Percentiles rank a stretch among this genome's conserved stretches.
These are phyloP conservation scores for Drosophila fuyamai DNA, from an alignment of 1,140 invertebrate genomes.

Conservation along the genomic window DNA sequence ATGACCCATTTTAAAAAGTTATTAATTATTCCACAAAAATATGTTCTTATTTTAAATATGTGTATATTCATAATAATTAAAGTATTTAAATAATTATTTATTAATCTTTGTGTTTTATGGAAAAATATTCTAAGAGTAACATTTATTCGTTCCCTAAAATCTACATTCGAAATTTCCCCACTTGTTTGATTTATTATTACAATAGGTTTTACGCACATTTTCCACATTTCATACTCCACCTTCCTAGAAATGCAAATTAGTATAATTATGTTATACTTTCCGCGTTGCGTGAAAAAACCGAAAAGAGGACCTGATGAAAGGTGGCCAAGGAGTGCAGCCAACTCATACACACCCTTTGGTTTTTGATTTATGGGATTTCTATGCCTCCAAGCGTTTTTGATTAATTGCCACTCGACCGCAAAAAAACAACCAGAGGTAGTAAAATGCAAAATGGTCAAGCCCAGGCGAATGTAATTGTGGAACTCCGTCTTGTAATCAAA, in stretches of 20 bases:
- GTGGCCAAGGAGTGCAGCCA: constrained; percentile 40
- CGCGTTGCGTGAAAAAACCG: constrained; percentile 20
- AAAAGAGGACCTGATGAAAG: constrained; percentile 44
- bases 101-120: background rate
- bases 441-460: constrained; percentile 46
- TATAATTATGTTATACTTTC: constrained; percentile 70
- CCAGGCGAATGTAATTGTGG: constrained; percentile 33
- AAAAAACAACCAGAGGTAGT: constrained; percentile 19
- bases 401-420: constrained; percentile 55
- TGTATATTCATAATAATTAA: too few relatives aligned
- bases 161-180: constrained; percentile 11
- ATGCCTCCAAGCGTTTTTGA: constrained; percentile 57
- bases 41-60: too few relatives aligned
- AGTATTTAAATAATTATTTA: too few relatives aligned
- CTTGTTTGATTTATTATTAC: constrained; percentile 73
- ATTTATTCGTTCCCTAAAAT: background rate
- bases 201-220: constrained; percentile 67
- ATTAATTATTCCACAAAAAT: too few relatives aligned
- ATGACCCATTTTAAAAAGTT: too few relatives aligned
- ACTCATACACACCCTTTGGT: constrained; percentile 22
- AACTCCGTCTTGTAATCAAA: constrained; percentile 55
- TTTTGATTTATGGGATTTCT: constrained; percentile 56
- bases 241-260: constrained; percentile 74
- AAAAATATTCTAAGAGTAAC: constrained; percentile 22
- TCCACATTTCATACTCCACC: constrained; percentile 36